These are phyloP conservation scores for Phania funesta DNA, from an alignment of 2,888 invertebrate genomes.

Conservation along the genomic window DNA sequence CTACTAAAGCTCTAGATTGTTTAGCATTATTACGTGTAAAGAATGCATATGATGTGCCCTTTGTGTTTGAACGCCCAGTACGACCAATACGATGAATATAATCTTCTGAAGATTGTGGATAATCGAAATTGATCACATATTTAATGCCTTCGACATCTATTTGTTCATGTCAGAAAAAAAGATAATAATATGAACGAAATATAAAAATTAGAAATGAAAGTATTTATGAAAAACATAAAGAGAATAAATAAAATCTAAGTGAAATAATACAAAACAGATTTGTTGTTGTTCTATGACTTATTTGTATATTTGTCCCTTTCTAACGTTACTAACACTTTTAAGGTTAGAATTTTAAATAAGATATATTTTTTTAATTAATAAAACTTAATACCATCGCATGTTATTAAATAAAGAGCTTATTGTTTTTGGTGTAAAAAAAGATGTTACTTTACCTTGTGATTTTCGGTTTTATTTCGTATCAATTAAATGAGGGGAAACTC, in stretches of 20 bases:
- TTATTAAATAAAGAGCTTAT: slow-evolving; percentile 41
- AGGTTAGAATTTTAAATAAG: slow-evolving; percentile 50
- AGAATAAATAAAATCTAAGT: slow-evolving; percentile 5
- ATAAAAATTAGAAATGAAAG: slow-evolving; percentile 27
- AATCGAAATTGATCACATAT: slow-evolving; percentile 98
- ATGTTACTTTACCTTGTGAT: slow-evolving; percentile 64
- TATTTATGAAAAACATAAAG: not conserved
- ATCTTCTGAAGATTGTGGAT: slow-evolving; percentile 96
- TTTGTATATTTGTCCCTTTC: slow-evolving; percentile 50
- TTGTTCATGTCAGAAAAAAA: slow-evolving; percentile 21
- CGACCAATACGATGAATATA: slow-evolving; percentile 97
- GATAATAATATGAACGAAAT: slow-evolving; percentile 40
- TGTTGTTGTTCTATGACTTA: slow-evolving; percentile 57
- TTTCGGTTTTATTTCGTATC: slow-evolving; percentile 53
- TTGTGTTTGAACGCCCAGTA: slow-evolving; percentile 92
- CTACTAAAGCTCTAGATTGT: slow-evolving; percentile 93
- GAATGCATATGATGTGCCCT: slow-evolving; percentile 96
- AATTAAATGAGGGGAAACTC: slow-evolving; percentile 58
- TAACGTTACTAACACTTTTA: slow-evolving; percentile 47
- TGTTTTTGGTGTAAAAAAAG: slow-evolving; percentile 52
- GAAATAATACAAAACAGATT: slow-evolving; percentile 5
- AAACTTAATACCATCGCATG: slow-evolving; percentile 34
- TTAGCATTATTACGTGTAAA: slow-evolving; percentile 93
- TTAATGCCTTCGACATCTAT: slow-evolving; percentile 97
- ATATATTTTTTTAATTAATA: slow-evolving; percentile 27